Evolutionary conservation across 2,797 vertebrate species (phyloP), one percentile per base, ranked within the genome.

Genomic region (Malurus leucopterus): DNA sequence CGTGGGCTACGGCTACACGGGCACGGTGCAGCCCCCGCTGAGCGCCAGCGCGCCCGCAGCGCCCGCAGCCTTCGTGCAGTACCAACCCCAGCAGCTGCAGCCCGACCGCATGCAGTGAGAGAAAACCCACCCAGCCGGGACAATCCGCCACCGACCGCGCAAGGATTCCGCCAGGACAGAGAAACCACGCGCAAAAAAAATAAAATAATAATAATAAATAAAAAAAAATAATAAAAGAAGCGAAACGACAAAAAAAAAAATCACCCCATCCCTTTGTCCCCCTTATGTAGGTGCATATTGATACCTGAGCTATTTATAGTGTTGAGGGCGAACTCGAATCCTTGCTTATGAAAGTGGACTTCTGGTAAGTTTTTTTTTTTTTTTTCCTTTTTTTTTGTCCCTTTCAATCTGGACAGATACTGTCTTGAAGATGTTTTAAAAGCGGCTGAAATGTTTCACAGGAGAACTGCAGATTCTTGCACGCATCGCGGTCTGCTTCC

Each of bases 41-140:
- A 91, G 89, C 22, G 93, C 97, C 32, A 81, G 98, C 11, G 96
- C 96, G 0, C 93, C 98, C 0, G 93, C 97, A 0, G 97, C 97
- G 1, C 88, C 97, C 0, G 96, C 97, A 1, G 86, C 98, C 50
- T 99, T 98, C 61, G 96, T 99, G 89, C 99, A 99, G 97, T 99
- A 99, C 89, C 98, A 98, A 86, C 95, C 98, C 0, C 98, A 98
- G 50, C 98, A 98, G 96, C 97, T 99, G 96, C 99, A 99, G 94
- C 98, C 99, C 0, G 99, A 99, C 96, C 97, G 99, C 79, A 98
- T 99, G 98, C 98, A 99, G 96, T 99, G 96, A 98, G 36, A 36
- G 36, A 36, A 36, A 36, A 36, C 34, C 34, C 34, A 36, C 36
- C 36, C 36, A 36, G 10, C 36, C 36, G 36, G 36, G 36, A 95